Evolutionary conservation across 2,113 vertebrate species (phyloP).

Genomic region (Tragulus kanchil): DNA sequence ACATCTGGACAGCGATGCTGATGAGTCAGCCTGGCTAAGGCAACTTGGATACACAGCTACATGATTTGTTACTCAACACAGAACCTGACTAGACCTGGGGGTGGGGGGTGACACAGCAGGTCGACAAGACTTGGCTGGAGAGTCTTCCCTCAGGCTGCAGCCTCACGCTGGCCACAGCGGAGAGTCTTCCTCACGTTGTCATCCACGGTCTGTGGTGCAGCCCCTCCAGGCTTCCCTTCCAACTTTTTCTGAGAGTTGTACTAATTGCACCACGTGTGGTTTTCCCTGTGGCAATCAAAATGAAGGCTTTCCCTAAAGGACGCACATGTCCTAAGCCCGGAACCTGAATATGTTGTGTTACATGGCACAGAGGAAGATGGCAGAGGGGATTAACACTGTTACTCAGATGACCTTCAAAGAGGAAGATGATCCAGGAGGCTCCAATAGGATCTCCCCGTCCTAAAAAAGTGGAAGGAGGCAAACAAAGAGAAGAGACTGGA

Average conservation of each 20-base stretch:
- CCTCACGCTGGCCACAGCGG: background rate
- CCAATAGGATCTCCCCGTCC: background rate
- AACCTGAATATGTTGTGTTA: background rate
- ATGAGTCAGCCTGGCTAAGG: background rate
- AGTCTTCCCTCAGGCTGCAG: background rate
- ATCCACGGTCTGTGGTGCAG: background rate
- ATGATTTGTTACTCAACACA: background rate
- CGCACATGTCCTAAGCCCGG: no score
- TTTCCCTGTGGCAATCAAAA: background rate
- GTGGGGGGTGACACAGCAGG: background rate
- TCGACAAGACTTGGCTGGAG: background rate
- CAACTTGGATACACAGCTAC: background rate
- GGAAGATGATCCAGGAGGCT: background rate
- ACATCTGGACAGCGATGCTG: background rate
- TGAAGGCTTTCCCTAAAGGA: accelerated
- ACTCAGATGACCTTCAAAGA: background rate
- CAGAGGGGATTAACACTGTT: background rate
- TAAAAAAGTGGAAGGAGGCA: background rate
- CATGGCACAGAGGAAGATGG: background rate
- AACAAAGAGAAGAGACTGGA: no score
- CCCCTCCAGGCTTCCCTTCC: background rate
- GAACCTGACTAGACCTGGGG: background rate
- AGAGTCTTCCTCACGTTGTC: background rate
- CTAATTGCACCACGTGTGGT: background rate
- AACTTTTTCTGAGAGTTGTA: background rate